A percentile compares a stretch with the other conserved stretches of the same genome.
These are phyloP conservation scores for Ornithoptera priamus DNA, from an alignment of 2,888 invertebrate genomes.

Conservation along the genomic window DNA sequence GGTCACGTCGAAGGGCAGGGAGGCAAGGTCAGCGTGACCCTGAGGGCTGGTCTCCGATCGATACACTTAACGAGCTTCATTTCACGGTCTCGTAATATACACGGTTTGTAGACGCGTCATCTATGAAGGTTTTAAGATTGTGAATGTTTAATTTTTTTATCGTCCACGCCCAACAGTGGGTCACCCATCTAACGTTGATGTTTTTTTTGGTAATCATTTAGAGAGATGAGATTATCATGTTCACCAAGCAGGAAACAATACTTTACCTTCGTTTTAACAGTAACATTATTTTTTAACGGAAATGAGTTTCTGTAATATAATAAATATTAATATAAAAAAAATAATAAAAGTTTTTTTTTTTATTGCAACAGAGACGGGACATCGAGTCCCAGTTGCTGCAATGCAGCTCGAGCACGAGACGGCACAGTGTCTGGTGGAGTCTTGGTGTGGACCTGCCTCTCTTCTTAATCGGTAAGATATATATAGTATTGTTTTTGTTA, in stretches of 20 bases:
- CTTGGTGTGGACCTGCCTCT: constrained; percentile 56
- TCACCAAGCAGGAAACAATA: too few relatives aligned
- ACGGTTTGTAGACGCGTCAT: constrained; percentile 12
- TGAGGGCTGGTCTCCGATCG: constrained; percentile 28
- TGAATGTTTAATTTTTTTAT: too few relatives aligned
- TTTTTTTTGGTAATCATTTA: too few relatives aligned
- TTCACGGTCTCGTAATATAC: constrained; percentile 7
- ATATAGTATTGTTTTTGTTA: too few relatives aligned
- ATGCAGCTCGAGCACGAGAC: constrained; percentile 27
- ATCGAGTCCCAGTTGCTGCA: constrained; percentile 52
- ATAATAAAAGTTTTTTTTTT: too few relatives aligned
- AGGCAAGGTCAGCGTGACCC: constrained; percentile 45
- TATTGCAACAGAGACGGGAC: constrained; percentile 55
- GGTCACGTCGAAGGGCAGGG: constrained; percentile 43
- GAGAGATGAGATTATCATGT: too few relatives aligned
- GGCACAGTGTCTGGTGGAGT: constrained; percentile 51
- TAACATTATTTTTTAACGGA: too few relatives aligned
- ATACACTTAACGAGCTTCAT: constrained; percentile 18
- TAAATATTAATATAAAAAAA: too few relatives aligned
- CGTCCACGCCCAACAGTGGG: too few relatives aligned
- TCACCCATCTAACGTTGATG: too few relatives aligned
- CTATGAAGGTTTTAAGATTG: not conserved
- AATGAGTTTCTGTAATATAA: too few relatives aligned
- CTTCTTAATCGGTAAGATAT: constrained; percentile 52
- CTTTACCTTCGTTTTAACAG: too few relatives aligned